Evolutionary conservation across 1,140 invertebrate species (phyloP).

Genomic region (Drosophila jambulina): DNA sequence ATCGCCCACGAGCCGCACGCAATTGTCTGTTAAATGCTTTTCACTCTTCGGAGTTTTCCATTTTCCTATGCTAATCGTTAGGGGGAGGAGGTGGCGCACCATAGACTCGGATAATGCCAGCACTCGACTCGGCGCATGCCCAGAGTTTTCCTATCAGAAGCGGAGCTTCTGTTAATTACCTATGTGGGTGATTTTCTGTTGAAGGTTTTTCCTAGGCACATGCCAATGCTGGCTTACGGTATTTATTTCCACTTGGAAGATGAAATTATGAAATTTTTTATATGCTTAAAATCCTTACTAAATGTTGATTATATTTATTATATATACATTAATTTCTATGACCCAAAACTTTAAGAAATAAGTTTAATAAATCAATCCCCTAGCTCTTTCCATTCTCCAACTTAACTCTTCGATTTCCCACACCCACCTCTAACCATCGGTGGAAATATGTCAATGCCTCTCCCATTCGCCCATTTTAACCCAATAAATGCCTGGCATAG

Average conservation of each 20-base stretch:
- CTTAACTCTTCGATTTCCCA: slow-evolving; percentile 35
- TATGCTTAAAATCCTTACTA: no score
- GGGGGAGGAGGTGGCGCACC: slow-evolving; percentile 13
- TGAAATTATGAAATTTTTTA: not conserved
- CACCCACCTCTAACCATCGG: not conserved
- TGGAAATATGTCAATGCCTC: slow-evolving; percentile 43
- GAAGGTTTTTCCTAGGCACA: slow-evolving; percentile 11
- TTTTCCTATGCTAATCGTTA: slow-evolving; percentile 63
- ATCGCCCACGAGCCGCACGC: slow-evolving; percentile 57
- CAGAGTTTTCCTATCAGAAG: slow-evolving; percentile 30
- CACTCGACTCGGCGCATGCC: slow-evolving; percentile 21
- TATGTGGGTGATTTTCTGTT: slow-evolving; percentile 12
- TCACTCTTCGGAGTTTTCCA: slow-evolving; percentile 29
- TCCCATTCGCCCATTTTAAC: slow-evolving; percentile 63
- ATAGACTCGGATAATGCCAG: slow-evolving; percentile 59
- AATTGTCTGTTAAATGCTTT: slow-evolving; percentile 59
- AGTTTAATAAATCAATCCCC: no score
- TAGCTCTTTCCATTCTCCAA: no score
- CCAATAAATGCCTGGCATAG: slow-evolving; percentile 75
- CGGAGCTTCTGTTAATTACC: slow-evolving; percentile 9
- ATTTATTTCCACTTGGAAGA: no score
- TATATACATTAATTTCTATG: no score
- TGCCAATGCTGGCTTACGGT: slow-evolving; percentile 7
- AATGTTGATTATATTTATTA: no score
- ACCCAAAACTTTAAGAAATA: no score